These are phyloP conservation scores for Sceloporus undulatus DNA, from an alignment of 2,113 vertebrate species.

Conservation along the genomic window DNA sequence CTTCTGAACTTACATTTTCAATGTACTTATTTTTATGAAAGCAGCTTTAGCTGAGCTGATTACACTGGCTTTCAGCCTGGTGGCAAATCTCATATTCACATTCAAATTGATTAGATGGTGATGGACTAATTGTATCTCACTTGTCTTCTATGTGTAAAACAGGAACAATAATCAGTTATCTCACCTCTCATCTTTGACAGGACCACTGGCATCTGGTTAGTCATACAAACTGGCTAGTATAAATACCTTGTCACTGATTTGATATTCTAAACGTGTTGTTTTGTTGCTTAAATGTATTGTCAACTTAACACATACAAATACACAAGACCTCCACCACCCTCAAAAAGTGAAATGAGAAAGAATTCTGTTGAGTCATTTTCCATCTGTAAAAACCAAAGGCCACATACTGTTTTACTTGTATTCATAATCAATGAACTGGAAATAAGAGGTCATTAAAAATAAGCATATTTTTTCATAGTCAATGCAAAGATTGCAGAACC, in stretches of 20 bases:
- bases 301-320: not conserved
- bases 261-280: not conserved
- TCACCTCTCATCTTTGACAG: not conserved
- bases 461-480: slow-evolving; percentile 49
- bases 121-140: not conserved
- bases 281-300: not conserved
- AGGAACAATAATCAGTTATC: not conserved
- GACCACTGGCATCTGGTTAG: not conserved
- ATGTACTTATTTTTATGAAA: not conserved
- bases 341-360: not conserved
- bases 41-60: not conserved
- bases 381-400: slow-evolving; percentile 17
- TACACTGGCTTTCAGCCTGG: not conserved
- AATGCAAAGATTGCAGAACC: not conserved
- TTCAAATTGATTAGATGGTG: not conserved
- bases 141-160: not conserved
- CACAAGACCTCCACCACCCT: not conserved
- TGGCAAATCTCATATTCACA: not conserved
- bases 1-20: not conserved
- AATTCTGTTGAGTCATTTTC: slow-evolving; percentile 44
- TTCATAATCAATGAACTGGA: slow-evolving; percentile 52
- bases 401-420: slow-evolving; percentile 35
- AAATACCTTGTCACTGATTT: not conserved
- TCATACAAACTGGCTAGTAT: not conserved
- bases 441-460: slow-evolving; percentile 44